phyloP scores from a whole-genome alignment of 2,888 invertebrate species.

The Scotopteryx bipunctaria region DNA sequence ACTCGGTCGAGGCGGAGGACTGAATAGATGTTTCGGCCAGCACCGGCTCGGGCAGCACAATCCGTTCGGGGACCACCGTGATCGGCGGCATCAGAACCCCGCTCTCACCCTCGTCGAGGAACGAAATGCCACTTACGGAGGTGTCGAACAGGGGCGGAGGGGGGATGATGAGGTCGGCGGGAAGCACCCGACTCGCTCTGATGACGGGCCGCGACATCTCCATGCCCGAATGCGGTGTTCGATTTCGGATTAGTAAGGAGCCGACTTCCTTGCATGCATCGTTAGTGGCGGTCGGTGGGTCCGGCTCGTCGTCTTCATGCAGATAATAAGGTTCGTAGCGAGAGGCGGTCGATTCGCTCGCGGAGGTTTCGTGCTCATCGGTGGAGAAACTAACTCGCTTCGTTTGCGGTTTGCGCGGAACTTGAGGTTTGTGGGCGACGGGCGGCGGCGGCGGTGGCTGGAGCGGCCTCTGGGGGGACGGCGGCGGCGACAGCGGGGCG shows the following conservation, averaged over 20 bases:
- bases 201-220: constrained; percentile 60
- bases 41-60: constrained; percentile 66
- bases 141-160: constrained; percentile 78
- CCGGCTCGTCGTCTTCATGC: constrained; percentile 60
- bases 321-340: constrained; percentile 58
- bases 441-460: constrained; percentile 61
- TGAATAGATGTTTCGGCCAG: constrained; percentile 77
- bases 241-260: constrained; percentile 73
- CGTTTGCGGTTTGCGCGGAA: constrained; percentile 75
- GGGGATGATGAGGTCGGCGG: constrained; percentile 77
- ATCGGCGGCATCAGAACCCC: constrained; percentile 63
- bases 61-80: constrained; percentile 67
- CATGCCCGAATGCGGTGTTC: constrained; percentile 56
- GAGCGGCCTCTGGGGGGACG: constrained; percentile 48
- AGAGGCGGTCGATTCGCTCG: constrained; percentile 53
- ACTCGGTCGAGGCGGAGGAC: constrained; percentile 71
- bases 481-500: constrained; percentile 38
- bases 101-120: constrained; percentile 52
- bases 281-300: constrained; percentile 64
- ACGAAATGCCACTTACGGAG: constrained; percentile 67
- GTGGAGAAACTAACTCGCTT: constrained; percentile 81
- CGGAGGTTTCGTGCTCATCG: constrained; percentile 55
- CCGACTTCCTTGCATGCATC: constrained; percentile 73
- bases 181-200: constrained; percentile 61
- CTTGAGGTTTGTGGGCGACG: constrained; percentile 72